These are phyloP conservation scores for Lepus americanus DNA, from an alignment of 2,113 vertebrate species.

Conservation along the genomic window DNA sequence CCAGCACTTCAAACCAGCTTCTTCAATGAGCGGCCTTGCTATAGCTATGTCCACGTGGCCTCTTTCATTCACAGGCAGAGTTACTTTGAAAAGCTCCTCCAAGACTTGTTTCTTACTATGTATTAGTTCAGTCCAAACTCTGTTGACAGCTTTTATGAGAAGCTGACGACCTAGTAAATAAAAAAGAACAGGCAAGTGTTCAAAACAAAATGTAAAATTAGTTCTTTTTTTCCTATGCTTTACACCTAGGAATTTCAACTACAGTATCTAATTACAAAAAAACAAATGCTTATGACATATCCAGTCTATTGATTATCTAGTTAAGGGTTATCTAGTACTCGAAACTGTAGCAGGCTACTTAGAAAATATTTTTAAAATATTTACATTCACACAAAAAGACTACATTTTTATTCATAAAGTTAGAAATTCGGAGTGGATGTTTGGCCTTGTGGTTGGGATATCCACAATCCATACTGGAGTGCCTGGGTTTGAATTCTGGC, in stretches of 20 bases:
- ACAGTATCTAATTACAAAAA: background rate
- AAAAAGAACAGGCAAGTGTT: background rate
- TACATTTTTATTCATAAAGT: constrained; percentile 44
- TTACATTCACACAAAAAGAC: background rate
- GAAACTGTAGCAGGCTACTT: background rate
- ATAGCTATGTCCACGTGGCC: constrained; percentile 96
- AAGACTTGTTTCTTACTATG: constrained; percentile 97
- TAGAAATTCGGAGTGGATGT: background rate
- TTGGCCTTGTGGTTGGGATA: too few relatives aligned
- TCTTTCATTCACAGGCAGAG: constrained; percentile 95
- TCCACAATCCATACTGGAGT: too few relatives aligned
- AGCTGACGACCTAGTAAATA: constrained; percentile 93
- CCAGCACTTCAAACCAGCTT: constrained; percentile 96
- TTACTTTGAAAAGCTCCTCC: constrained; percentile 97
- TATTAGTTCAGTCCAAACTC: constrained; percentile 99
- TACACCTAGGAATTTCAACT: constrained; percentile 5
- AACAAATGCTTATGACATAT: background rate
- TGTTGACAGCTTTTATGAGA: constrained; percentile 97
- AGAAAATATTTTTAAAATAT: background rate
- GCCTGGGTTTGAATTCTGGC: too few relatives aligned
- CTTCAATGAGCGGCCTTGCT: constrained; percentile 94
- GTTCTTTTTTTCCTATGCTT: background rate
- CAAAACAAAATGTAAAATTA: background rate
- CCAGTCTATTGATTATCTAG: background rate
- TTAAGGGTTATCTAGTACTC: constrained; percentile 5